Evolutionary conservation across 1,140 invertebrate genomes (phyloP).

Genomic region (Platyura marginata): DNA sequence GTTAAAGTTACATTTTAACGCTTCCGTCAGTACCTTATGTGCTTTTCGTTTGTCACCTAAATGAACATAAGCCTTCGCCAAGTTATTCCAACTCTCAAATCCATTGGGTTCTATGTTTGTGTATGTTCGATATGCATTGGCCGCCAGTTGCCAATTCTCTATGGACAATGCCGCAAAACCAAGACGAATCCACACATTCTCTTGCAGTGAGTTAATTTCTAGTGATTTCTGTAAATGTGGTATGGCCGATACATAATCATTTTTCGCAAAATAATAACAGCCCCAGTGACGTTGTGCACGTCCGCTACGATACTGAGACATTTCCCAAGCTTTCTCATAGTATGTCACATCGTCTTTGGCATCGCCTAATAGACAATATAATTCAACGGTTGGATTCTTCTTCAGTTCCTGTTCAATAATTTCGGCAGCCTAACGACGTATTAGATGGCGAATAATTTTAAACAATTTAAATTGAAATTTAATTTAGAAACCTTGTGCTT

Average conservation of each 20-base stretch:
- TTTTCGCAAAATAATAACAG: constrained; percentile 52
- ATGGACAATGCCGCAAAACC: constrained; percentile 66
- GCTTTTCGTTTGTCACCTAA: constrained; percentile 71
- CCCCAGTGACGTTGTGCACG: constrained; percentile 71
- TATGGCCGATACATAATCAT: constrained; percentile 57
- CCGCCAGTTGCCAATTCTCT: constrained; percentile 68
- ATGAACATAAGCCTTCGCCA: constrained; percentile 82
- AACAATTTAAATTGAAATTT: too few relatives aligned
- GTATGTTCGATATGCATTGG: constrained; percentile 68
- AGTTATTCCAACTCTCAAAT: constrained; percentile 95
- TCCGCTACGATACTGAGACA: constrained; percentile 62
- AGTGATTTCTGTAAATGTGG: constrained; percentile 62
- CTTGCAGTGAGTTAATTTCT: constrained; percentile 70
- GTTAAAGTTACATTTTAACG: constrained; percentile 83
- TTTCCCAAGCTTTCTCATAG: constrained; percentile 81
- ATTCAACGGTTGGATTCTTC: constrained; percentile 61
- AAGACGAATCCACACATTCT: constrained; percentile 64
- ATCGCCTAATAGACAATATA: constrained; percentile 71
- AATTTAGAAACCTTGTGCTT: constrained; percentile 67
- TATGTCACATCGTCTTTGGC: constrained; percentile 57
- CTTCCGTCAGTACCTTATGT: constrained; percentile 67
- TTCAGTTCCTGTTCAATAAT: constrained; percentile 67
- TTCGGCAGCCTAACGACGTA: constrained; percentile 52
- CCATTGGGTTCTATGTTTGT: constrained; percentile 72
- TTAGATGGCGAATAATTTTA: background rate